These are phyloP conservation scores for Danaus melanippus DNA, from an alignment of 1,140 invertebrate genomes.

Conservation along the genomic window DNA sequence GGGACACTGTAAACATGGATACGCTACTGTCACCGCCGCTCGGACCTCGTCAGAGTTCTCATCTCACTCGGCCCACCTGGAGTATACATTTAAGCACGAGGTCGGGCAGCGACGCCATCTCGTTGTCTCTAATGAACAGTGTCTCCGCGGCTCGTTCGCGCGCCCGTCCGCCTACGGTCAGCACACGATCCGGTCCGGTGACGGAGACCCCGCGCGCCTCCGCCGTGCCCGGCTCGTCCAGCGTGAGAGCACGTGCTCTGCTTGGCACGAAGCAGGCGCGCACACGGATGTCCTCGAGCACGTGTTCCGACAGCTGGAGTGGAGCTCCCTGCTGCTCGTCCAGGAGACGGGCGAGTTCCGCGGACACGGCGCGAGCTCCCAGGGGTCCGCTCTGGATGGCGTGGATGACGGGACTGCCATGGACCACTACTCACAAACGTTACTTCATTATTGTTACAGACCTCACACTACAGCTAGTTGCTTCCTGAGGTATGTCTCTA, in stretches of 20 bases:
- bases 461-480: no score
- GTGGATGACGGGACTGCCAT: conserved; percentile 44
- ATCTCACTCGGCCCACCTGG: conserved; percentile 19
- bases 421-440: conserved; percentile 34
- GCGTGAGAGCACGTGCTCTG: conserved; percentile 26
- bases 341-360: conserved; percentile 36
- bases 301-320: conserved; percentile 31
- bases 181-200: conserved; percentile 13
- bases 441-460: no score
- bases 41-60: no score
- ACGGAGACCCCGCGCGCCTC: conserved; percentile 19
- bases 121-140: conserved; percentile 47
- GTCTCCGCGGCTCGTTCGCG: conserved; percentile 41
- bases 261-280: conserved; percentile 50
- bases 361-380: conserved; percentile 37
- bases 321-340: conserved; percentile 31
- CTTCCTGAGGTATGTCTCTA: no score
- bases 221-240: conserved; percentile 19
- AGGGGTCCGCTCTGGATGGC: conserved; percentile 45
- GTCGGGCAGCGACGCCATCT: conserved; percentile 47
- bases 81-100: conserved; percentile 47
- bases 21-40: no score
- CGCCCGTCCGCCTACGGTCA: conserved; percentile 30
- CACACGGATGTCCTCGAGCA: conserved; percentile 51
- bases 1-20: conserved; percentile 27